These are phyloP conservation scores for Aepyceros melampus DNA, from an alignment of 2,113 vertebrate species.

Conservation along the genomic window DNA sequence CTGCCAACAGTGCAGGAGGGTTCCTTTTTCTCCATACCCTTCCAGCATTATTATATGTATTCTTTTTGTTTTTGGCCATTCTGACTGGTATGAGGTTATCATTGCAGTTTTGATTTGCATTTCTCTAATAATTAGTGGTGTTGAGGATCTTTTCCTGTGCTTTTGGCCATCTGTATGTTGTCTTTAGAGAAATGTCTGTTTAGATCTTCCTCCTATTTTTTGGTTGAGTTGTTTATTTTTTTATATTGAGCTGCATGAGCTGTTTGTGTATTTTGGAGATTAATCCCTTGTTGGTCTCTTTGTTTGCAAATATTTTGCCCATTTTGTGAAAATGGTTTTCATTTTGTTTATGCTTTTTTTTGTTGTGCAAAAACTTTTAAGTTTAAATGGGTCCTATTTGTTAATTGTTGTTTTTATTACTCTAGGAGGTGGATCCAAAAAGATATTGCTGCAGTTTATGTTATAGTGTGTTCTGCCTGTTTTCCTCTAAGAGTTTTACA, in stretches of 20 bases:
- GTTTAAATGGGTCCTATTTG: too few species aligned
- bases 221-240: neutral
- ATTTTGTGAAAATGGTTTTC: too few species aligned
- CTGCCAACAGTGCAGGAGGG: neutral
- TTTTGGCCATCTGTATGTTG: neutral
- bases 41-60: neutral
- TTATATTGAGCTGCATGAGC: neutral
- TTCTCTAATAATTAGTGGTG: neutral
- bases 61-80: neutral
- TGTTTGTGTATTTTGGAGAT: too few species aligned
- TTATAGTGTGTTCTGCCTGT: too few species aligned
- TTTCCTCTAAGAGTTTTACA: too few species aligned
- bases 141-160: neutral
- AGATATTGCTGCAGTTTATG: too few species aligned
- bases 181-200: neutral
- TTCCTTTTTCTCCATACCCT: neutral
- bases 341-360: too few species aligned
- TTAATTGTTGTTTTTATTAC: too few species aligned
- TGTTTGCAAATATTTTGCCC: too few species aligned
- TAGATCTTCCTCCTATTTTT: neutral
- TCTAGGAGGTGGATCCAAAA: too few species aligned
- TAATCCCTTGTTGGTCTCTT: too few species aligned
- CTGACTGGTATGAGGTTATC: neutral
- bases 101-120: neutral
- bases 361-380: too few species aligned